Base-by-base conservation (phyloP, 1,140 invertebrate species). In the Akabosia matsudoensis region DNA sequence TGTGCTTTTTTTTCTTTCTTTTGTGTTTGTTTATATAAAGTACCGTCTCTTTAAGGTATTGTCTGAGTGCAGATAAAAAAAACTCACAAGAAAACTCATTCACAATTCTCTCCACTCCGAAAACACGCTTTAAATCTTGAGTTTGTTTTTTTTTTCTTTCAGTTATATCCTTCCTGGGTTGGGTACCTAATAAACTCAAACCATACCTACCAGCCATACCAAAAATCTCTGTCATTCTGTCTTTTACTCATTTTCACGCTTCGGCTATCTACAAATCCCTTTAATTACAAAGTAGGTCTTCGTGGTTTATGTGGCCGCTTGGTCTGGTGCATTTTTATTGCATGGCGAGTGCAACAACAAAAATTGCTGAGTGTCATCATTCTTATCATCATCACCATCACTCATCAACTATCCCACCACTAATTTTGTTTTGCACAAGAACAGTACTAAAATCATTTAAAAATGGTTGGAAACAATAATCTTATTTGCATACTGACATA, bases 251-350 rank as follows among this genome's bases (percentile, higher is more conserved):
- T 56, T 3, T 56, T 56, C 22, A 24, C 3, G n/a, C 54, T 4
- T 56, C 14, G 22, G 54, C 54, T n/a, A 56, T n/a, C 54, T 56
- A 56, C n/a, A n/a, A n/a, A 56, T n/a, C 24, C 54, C 54, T 56
- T 56, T 56, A 56, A 56, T 56, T 56, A 56, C 54, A 22, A 56
- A 56, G 54, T 56, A 56, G 54, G 54, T 56, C 54, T 56, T 18
- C 18, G 54, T 56, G 54, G 54, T 56, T 22, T 56, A n/a, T 56
- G 54, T 56, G 54, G 54, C 54, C 54, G 54, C 54, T 13, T 22
- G 54, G 14, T 56, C 54, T 24, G 22, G 4, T 56, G 54, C 54
- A 56, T 56, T 56, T 13, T 22, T n/a, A n/a, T n/a, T n/a, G n/a
- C n/a, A n/a, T 45, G 37, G 7, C 37, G 18, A 45, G 7, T 45